Evolutionary conservation across 2,113 vertebrate genomes (phyloP).

Genomic region (Podarcis raffonei): DNA sequence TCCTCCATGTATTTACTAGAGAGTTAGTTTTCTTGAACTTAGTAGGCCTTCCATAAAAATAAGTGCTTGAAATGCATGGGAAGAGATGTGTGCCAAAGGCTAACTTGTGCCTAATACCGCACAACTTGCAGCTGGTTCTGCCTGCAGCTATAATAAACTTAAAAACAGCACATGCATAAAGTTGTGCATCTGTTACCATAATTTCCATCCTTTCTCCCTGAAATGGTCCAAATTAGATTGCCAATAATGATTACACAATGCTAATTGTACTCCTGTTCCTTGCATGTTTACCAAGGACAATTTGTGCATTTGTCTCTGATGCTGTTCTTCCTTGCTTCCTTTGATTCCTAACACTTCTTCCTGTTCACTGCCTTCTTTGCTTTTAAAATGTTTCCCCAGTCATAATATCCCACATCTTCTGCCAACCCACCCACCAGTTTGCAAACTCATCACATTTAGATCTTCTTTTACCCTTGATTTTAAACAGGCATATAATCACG

Average conservation of each 20-base stretch:
- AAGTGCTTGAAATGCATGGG: background rate
- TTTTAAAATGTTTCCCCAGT: background rate
- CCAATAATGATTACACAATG: background rate
- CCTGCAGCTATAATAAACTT: too few species aligned
- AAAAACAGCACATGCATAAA: background rate
- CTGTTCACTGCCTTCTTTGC: background rate
- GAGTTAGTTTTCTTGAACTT: too few species aligned
- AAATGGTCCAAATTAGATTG: background rate
- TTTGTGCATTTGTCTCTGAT: background rate
- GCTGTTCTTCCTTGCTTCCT: constrained; percentile 6
- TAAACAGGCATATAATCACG: background rate
- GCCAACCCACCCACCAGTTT: background rate
- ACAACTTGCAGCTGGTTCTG: background rate
- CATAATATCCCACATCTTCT: background rate
- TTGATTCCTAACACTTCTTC: background rate
- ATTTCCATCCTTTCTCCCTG: background rate
- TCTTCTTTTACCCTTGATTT: background rate
- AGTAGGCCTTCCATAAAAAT: background rate
- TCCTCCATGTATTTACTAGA: background rate
- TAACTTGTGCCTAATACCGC: background rate
- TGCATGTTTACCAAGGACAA: background rate
- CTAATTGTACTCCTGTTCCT: background rate
- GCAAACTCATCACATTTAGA: background rate
- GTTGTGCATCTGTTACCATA: background rate
- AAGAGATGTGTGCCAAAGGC: background rate